Base-by-base conservation (phyloP, 2,888 invertebrate genomes). In the Drosophila peninsularis region DNA sequence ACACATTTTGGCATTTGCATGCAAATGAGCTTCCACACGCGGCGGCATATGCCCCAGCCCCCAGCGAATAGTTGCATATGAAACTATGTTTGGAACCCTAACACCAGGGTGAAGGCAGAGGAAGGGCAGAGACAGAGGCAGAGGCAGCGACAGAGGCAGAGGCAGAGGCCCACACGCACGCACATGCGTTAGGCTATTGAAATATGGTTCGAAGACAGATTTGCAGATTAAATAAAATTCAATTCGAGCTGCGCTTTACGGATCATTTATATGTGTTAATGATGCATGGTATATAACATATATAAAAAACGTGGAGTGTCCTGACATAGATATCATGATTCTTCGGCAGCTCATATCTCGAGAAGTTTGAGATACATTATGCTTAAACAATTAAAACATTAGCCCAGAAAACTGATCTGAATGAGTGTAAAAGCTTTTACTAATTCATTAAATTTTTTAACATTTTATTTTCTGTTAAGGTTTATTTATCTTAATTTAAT, bases 1-100 rank as follows among this genome's bases (percentile, higher is more conserved):
- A 88, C 80, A 80, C 68, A 77, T 80, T 86, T 71, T 75, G 70
- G 74, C 88, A 85, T 85, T 85, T 85, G 88, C 88, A 85, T 85
- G 88, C 88, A 87, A 85, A 85, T 85, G 74, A 87, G 71, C 78
- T 69, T 53, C 63, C 58, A 53, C 74, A 71, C 53, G 61, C 58
- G 62, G 10, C 44, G 65, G 11, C 13, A 17, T 17, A 36, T 39
- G 27, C 32, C 41, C 30, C 24, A 13, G 54, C 49, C 24, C 47
- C 7, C 37, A 17, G 30, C 36, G 32, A 13, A 19, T 36, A 49
- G 44, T 30, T 47, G 41, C 61, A 53, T 34, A 14, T 34, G 11
- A 32, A 54, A 37, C 36, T 49, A 44, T 54, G 30, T 61, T 42
- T 17, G 17, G 14, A 44, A 19, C 45, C 34, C 10, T 9, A 17